These are phyloP conservation scores for Bimastos eiseni DNA, from an alignment of 2,888 invertebrate species.

Conservation along the genomic window DNA sequence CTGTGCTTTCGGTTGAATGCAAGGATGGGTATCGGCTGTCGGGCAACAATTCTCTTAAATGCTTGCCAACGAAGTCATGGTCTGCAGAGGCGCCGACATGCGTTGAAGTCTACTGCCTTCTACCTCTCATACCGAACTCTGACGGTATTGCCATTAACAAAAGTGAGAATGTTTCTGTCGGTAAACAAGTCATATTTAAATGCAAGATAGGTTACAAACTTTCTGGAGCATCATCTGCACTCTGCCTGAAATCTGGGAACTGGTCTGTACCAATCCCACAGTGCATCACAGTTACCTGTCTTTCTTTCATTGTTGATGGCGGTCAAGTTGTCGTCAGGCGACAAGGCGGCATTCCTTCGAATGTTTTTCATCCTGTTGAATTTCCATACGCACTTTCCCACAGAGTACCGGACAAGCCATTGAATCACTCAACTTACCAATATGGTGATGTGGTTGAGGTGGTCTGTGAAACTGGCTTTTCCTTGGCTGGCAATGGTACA, in stretches of 20 bases:
- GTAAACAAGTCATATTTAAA: neutral
- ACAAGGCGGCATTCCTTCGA: neutral
- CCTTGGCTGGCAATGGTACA: neutral
- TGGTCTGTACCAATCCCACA: constrained; percentile 72
- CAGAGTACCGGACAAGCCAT: neutral
- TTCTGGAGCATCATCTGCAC: neutral
- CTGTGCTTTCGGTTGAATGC: constrained; percentile 31
- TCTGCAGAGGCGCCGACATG: neutral
- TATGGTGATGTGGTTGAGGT: constrained; percentile 25
- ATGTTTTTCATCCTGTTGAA: neutral
- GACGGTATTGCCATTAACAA: neutral
- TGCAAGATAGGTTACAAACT: neutral
- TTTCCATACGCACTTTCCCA: neutral
- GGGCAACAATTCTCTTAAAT: constrained; percentile 27
- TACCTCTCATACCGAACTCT: neutral
- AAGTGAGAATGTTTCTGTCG: neutral
- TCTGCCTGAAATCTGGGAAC: constrained; percentile 70
- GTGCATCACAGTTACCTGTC: constrained; percentile 62
- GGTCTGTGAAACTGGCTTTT: constrained; percentile 27
- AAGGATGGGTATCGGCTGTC: constrained; percentile 33
- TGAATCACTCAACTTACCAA: constrained; percentile 8
- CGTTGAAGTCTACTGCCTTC: neutral
- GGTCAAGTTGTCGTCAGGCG: neutral
- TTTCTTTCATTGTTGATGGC: neutral
- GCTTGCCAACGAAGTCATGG: constrained; percentile 6